Base-by-base conservation (phyloP, 2,113 vertebrate genomes). In the Caloenas nicobarica region DNA sequence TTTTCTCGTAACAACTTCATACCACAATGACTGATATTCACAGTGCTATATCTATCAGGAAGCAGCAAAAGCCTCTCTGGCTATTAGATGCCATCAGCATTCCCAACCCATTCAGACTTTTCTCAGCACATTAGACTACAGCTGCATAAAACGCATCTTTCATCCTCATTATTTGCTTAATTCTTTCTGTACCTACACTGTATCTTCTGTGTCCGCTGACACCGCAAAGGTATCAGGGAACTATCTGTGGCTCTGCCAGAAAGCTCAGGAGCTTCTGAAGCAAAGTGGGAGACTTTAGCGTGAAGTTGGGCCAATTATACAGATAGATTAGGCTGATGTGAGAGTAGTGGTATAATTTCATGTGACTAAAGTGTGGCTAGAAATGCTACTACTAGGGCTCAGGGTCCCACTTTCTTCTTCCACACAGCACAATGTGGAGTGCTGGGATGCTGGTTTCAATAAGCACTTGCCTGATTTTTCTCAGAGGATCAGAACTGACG, bases 1-100 rank as follows among this genome's bases (percentile, higher is more conserved):
- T 96, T 95, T 91, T 96, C 95, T 93, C 53, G 3, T 86, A 89
- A 91, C 91, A 92, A 81, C 91, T 91, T 91, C 81, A 76, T 92
- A 74, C 77, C 66, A 48, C 89, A 89, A 40, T 60, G 93, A 89
- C 86, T 81, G 89, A 95, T 93, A 91, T 6, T 92, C 89, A 48
- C 94, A 87, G 91, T 36, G 76, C 83, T 74, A 0, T 42, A 53
- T 81, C 80, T 88, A 38, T 64, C 77, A 95, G 84, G 91, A 92
- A 92, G 93, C 83, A 89, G 77, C 72, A 94, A 95, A 95, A 91
- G 70, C 84, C 86, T 95, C 89, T 86, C 60, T 81, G 88, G 79
- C 68, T 83, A 56, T 78, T 72, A 70, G 82, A 77, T 86, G 86
- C 91, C 94, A 87, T 93, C 81, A 95, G 77, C 83, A 61, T 74